phyloP scores from a whole-genome alignment of 2,888 invertebrate genomes.

The Glyphotaelius pellucidus region DNA sequence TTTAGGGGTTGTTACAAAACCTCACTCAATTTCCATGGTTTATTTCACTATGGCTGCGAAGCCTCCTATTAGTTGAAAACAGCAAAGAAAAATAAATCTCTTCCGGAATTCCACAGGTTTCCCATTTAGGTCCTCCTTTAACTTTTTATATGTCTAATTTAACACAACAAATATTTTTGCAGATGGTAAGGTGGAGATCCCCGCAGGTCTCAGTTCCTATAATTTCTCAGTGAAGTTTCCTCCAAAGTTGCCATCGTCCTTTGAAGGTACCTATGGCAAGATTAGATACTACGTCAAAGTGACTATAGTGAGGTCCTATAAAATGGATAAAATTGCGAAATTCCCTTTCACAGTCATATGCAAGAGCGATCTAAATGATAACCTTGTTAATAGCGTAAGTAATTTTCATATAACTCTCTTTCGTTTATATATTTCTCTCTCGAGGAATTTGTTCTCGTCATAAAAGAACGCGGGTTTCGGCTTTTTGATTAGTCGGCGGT shows the following conservation, averaged over 20 bases:
- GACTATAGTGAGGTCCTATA: constrained; percentile 8
- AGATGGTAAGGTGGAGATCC: constrained; percentile 4
- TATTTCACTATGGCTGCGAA: no score
- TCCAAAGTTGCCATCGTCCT: constrained; percentile 37
- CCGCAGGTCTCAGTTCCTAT: neutral
- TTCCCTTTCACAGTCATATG: constrained; percentile 39
- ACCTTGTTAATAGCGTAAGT: constrained; percentile 14
- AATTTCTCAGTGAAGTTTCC: constrained; percentile 34
- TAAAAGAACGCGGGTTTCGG: no score
- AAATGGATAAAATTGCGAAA: neutral
- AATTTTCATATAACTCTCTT: neutral
- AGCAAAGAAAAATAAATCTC: no score
- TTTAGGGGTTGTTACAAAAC: no score
- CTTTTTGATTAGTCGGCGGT: no score
- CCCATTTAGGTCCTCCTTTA: neutral
- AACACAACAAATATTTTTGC: neutral
- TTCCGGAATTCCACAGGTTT: neutral
- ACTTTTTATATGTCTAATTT: neutral
- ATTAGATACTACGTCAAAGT: constrained; percentile 47
- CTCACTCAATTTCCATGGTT: no score
- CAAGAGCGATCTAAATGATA: constrained; percentile 15
- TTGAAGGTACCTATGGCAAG: constrained; percentile 41
- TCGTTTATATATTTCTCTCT: no score
- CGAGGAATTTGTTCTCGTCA: neutral
- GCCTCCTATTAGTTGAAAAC: no score